Conservation (phyloP, 2,888 invertebrate species). For the Cremastobaeus sp. region DNA sequence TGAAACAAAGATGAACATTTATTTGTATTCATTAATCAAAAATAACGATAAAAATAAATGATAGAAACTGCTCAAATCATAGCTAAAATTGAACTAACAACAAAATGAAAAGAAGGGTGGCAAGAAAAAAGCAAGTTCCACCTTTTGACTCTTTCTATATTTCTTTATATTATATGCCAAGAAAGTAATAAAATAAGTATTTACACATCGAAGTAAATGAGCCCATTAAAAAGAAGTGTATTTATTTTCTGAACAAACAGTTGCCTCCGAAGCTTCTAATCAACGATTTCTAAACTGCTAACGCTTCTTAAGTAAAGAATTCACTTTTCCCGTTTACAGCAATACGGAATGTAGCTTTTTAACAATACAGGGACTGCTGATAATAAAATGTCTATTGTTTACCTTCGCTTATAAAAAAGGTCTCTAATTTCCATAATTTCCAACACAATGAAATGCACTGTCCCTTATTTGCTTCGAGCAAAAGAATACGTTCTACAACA, state of each 20-base stretch:
- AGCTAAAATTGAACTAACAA: too few relatives aligned
- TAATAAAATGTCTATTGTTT: neutral
- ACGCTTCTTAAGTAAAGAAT: neutral
- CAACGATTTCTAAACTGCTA: slow-evolving; percentile 37
- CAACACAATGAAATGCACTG: slow-evolving; percentile 7
- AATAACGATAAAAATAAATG: too few relatives aligned
- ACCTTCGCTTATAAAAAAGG: neutral
- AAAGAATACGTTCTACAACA: too few relatives aligned
- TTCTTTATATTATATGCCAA: slow-evolving; percentile 32
- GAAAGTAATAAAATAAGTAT: slow-evolving; percentile 56
- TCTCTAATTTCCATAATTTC: neutral
- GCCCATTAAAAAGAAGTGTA: slow-evolving; percentile 33
- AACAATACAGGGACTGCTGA: slow-evolving; percentile 32
- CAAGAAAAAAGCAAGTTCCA: slow-evolving; percentile 15
- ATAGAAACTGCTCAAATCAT: too few relatives aligned
- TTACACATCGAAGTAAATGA: slow-evolving; percentile 48
- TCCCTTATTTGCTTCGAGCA: slow-evolving; percentile 20
- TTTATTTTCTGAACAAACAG: slow-evolving; percentile 19
- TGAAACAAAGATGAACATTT: too few relatives aligned
- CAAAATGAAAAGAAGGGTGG: neutral
- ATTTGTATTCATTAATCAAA: too few relatives aligned
- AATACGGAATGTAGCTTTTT: slow-evolving; percentile 32
- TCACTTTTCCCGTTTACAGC: slow-evolving; percentile 12
- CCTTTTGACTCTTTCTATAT: slow-evolving; percentile 31
- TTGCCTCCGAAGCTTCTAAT: slow-evolving; percentile 19